Conservation (phyloP, 2,113 vertebrate species). For the Oreochromis aureus region DNA sequence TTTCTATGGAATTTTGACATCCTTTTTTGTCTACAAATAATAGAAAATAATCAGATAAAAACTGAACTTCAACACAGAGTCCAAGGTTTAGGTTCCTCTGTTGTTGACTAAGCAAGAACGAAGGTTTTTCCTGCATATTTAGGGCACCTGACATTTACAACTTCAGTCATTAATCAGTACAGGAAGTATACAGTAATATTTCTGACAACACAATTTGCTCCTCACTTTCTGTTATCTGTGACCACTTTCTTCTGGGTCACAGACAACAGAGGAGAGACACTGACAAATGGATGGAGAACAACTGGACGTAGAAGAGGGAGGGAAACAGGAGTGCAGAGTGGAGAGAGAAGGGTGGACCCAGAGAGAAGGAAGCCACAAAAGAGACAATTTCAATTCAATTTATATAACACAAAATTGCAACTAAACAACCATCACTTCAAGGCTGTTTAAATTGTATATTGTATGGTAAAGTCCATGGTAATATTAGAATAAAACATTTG, state of each 20-base stretch:
- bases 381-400: background rate
- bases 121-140: background rate
- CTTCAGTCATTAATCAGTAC: background rate
- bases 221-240: conserved; percentile 35
- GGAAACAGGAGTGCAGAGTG: background rate
- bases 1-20: background rate
- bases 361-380: conserved; percentile 24
- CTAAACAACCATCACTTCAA: background rate
- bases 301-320: conserved; percentile 20
- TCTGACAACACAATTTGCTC: background rate
- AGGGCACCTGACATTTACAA: background rate
- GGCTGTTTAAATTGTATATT: background rate
- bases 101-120: background rate
- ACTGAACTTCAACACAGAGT: background rate
- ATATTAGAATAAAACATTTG: background rate
- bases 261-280: background rate
- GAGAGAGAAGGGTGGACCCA: background rate
- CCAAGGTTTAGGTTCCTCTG: background rate
- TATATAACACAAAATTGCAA: background rate
- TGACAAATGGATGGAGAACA: conserved; percentile 58
- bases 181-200: background rate
- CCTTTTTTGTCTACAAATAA: background rate
- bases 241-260: conserved; percentile 15
- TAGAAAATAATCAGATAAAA: background rate
- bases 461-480: background rate